Conservation (phyloP, 2,113 vertebrate species). For the Neomonachus schauinslandi region DNA sequence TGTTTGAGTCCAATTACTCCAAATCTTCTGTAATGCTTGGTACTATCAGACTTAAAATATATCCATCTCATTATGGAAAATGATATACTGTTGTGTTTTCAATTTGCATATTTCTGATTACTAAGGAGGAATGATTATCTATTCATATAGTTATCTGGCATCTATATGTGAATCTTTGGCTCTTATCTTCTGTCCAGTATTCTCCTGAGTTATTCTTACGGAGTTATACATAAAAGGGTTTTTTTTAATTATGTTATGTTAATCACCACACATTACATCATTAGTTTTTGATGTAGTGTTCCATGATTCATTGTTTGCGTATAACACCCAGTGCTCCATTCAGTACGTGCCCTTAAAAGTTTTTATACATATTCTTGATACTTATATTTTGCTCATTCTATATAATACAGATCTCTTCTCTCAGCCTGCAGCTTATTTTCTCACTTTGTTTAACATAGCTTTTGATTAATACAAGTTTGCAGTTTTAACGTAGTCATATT, state of each 20-base stretch:
- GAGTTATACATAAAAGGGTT: not conserved
- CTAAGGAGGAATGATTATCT: not conserved
- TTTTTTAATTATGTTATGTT: too few relatives aligned
- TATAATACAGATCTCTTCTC: slow-evolving; percentile 15
- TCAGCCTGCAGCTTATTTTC: not conserved
- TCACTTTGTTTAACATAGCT: not conserved
- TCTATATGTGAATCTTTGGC: not conserved
- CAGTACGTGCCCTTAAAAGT: too few relatives aligned
- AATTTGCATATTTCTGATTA: not conserved
- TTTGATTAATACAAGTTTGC: not conserved
- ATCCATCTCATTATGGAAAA: not conserved
- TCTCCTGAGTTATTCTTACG: not conserved
- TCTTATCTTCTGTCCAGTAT: not conserved
- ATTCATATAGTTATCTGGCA: not conserved
- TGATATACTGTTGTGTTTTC: not conserved
- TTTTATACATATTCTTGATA: not conserved
- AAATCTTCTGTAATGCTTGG: not conserved
- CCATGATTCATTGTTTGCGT: too few relatives aligned
- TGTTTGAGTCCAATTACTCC: not conserved
- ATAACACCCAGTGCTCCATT: too few relatives aligned
- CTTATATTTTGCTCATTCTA: not conserved
- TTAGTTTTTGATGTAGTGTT: too few relatives aligned
- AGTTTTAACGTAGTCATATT: not conserved
- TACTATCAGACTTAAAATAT: not conserved
- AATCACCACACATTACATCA: too few relatives aligned